Percentiles rank a stretch among this genome's conserved stretches.
phyloP scores from a whole-genome alignment of 2,113 vertebrate genomes.

The Bagarius yarrelli region DNA sequence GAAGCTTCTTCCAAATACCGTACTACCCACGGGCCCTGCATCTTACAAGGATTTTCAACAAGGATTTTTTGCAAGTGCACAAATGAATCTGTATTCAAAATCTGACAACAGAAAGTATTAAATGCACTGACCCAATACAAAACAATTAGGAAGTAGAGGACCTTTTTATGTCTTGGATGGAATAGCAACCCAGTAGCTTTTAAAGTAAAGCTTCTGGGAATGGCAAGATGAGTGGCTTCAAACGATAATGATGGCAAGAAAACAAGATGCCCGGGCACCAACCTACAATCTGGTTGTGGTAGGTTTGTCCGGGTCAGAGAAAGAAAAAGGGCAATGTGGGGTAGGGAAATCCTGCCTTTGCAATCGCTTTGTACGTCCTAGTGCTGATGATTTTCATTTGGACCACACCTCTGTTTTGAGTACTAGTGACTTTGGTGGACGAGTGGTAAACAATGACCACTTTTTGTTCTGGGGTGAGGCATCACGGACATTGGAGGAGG shows the following conservation, averaged over 20 bases:
- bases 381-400: constrained; percentile 91
- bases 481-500: constrained; percentile 81
- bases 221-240: constrained; percentile 83
- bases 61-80: constrained; percentile 17
- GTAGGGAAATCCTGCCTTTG: constrained; percentile 95
- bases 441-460: constrained; percentile 98
- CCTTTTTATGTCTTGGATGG: constrained; percentile 59
- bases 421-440: constrained; percentile 96
- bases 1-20: neutral
- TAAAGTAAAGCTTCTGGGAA: constrained; percentile 66
- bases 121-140: neutral
- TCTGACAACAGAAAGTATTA: constrained; percentile 22
- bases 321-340: constrained; percentile 96
- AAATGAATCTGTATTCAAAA: constrained; percentile 33
- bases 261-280: constrained; percentile 93
- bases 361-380: constrained; percentile 91
- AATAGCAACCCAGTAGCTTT: constrained; percentile 60
- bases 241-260: constrained; percentile 94
- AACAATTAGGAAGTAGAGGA: constrained; percentile 10
- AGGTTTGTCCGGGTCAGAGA: constrained; percentile 94
- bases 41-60: neutral
- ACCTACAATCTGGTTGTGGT: constrained; percentile 94
- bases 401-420: constrained; percentile 98
- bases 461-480: constrained; percentile 99
- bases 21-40: neutral